A percentile compares a stretch with the other conserved stretches of the same genome.
Conservation (phyloP, 2,113 vertebrate genomes). For the Epinephelus lanceolatus region DNA sequence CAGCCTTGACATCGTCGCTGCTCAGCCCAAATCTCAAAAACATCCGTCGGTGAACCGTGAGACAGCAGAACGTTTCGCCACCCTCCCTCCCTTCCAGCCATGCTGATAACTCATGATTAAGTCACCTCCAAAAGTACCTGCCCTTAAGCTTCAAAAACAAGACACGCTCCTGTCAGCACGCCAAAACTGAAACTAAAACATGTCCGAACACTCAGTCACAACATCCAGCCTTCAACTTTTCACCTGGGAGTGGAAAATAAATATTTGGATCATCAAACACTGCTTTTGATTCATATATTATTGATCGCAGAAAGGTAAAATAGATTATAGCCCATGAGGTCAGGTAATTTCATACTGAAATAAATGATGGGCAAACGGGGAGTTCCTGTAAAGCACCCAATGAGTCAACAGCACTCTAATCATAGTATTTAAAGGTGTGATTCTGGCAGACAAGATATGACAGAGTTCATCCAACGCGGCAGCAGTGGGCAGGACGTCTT, state of each 20-base stretch:
- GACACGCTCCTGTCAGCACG: slow-evolving; percentile 46
- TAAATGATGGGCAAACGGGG: slow-evolving; percentile 30
- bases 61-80: slow-evolving; percentile 25
- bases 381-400: slow-evolving; percentile 53
- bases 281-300: neutral
- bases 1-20: slow-evolving; percentile 17
- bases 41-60: slow-evolving; percentile 12
- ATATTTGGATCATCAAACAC: neutral
- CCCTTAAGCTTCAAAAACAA: slow-evolving; percentile 48
- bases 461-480: slow-evolving; percentile 46
- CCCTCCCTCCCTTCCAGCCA: slow-evolving; percentile 32
- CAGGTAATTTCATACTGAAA: slow-evolving; percentile 10
- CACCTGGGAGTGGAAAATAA: slow-evolving; percentile 12
- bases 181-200: slow-evolving; percentile 35
- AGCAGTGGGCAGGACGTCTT: slow-evolving; percentile 13
- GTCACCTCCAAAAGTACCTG: slow-evolving; percentile 59
- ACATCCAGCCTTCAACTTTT: slow-evolving; percentile 14
- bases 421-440: slow-evolving; percentile 44
- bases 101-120: slow-evolving; percentile 59
- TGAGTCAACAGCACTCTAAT: slow-evolving; percentile 55
- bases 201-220: slow-evolving; percentile 43
- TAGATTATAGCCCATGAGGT: neutral
- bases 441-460: slow-evolving; percentile 59
- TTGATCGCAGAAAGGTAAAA: slow-evolving; percentile 1
- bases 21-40: slow-evolving; percentile 22